These are phyloP conservation scores for Zoanthus solanderi DNA, from an alignment of 92 coral and sea anemone genomes.

Conservation along the genomic window DNA sequence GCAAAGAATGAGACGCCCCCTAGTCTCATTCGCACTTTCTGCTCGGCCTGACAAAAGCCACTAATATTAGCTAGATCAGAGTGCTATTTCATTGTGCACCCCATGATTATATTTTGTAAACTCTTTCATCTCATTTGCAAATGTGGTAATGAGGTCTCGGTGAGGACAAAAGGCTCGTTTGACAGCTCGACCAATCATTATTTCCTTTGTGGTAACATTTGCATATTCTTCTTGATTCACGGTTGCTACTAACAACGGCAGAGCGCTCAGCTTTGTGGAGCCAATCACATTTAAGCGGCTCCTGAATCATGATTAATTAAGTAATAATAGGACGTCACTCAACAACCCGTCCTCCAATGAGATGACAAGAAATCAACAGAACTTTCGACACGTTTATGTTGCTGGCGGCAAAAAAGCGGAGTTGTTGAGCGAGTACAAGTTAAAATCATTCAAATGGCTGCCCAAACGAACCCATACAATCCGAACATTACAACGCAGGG, in stretches of 20 bases:
- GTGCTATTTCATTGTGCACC: slow-evolving; percentile 77
- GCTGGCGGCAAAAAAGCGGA: slow-evolving; percentile 96
- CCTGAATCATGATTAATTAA: slow-evolving; percentile 96
- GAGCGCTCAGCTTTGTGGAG: slow-evolving; percentile 60
- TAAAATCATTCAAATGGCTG: slow-evolving; percentile 87
- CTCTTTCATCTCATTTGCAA: slow-evolving; percentile 93
- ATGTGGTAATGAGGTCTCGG: slow-evolving; percentile 98
- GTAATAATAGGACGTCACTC: slow-evolving; percentile 99
- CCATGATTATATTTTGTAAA: slow-evolving; percentile 87
- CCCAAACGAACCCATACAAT: slow-evolving; percentile 87
- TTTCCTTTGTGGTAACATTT: slow-evolving; percentile 68
- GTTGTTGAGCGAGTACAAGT: slow-evolving; percentile 73
- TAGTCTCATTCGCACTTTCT: slow-evolving; percentile 71
- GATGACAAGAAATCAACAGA: slow-evolving; percentile 88
- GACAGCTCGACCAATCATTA: slow-evolving; percentile 77
- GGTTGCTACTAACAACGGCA: slow-evolving; percentile 80
- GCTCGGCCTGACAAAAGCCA: slow-evolving; percentile 74
- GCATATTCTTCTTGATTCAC: slow-evolving; percentile 95
- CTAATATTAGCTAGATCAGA: slow-evolving; percentile 75
- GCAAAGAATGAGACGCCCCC: slow-evolving; percentile 73
- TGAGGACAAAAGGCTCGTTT: slow-evolving; percentile 78
- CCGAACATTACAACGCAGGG: slow-evolving; percentile 86
- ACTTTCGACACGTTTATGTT: slow-evolving; percentile 98
- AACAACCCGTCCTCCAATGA: slow-evolving; percentile 89
- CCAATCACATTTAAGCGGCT: slow-evolving; percentile 87